A percentile compares a stretch with the other conserved stretches of the same genome.
Conservation (phyloP, 30 jellyfish, hydroid and myxozoan genomes). For the Hydractinia symbiolongicarpus region DNA sequence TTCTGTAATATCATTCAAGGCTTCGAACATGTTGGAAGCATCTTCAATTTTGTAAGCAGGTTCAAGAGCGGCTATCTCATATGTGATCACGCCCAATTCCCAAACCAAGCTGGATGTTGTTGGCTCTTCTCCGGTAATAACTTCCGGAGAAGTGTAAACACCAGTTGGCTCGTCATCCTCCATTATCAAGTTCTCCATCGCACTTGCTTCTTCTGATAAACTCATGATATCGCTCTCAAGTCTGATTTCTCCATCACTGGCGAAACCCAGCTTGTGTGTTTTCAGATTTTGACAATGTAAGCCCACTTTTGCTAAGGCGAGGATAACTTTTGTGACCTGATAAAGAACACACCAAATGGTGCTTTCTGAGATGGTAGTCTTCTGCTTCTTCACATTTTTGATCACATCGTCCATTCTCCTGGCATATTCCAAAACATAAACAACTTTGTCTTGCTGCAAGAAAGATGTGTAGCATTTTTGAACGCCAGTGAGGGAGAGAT, state of each 20-base stretch:
- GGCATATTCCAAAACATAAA: no score
- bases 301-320: constrained; percentile 14
- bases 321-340: constrained; percentile 20
- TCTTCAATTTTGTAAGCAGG: constrained; percentile 47
- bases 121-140: constrained; percentile 51
- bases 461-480: no score
- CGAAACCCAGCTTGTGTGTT: constrained; percentile 25
- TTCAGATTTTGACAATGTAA: constrained; percentile 34
- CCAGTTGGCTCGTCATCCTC: constrained; percentile 40
- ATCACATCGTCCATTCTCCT: no score
- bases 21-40: constrained; percentile 24
- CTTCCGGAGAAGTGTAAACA: constrained; percentile 61
- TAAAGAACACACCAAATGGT: constrained; percentile 40
- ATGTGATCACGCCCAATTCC: constrained; percentile 43
- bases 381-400: no score
- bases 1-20: constrained; percentile 46
- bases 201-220: constrained; percentile 14
- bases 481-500: background rate
- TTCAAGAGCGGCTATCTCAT: constrained; percentile 47
- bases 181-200: constrained; percentile 44
- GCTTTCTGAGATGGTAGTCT: constrained; percentile 1
- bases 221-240: constrained; percentile 35
- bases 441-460: no score
- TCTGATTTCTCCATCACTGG: constrained; percentile 32
- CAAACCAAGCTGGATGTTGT: constrained; percentile 28